These are phyloP conservation scores for Isaurus tuberculatus DNA, from an alignment of 92 coral and sea anemone genomes.

Conservation along the genomic window DNA sequence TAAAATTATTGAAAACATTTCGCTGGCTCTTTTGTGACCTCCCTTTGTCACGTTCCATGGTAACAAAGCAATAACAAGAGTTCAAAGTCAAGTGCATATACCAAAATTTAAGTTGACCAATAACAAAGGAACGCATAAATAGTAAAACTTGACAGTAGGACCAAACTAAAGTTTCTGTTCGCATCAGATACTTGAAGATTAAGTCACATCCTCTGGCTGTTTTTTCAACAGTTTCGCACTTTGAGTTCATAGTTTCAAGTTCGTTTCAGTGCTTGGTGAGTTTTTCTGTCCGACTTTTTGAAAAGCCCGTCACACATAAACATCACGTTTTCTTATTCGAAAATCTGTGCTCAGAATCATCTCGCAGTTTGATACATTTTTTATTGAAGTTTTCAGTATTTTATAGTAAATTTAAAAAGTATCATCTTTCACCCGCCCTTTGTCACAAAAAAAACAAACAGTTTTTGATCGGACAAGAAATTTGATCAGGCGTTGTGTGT, in stretches of 20 bases:
- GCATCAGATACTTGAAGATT: background rate
- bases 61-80: slow-evolving; percentile 1
- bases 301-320: no score
- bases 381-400: no score
- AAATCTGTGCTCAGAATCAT: no score
- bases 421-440: background rate
- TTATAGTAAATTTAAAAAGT: background rate
- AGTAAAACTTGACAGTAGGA: no score
- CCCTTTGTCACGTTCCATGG: slow-evolving; percentile 15
- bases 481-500: background rate
- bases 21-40: slow-evolving; percentile 19
- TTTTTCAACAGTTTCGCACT: no score
- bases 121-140: background rate
- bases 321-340: no score
- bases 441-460: background rate
- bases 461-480: background rate
- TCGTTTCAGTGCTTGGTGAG: no score
- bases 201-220: no score
- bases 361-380: no score
- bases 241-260: no score
- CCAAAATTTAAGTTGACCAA: background rate
- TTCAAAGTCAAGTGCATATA: background rate
- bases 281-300: no score
- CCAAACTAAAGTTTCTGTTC: background rate
- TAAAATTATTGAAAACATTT: background rate